phyloP scores from a whole-genome alignment of 2,113 vertebrate species.

The Craseonycteris thonglongyai region DNA sequence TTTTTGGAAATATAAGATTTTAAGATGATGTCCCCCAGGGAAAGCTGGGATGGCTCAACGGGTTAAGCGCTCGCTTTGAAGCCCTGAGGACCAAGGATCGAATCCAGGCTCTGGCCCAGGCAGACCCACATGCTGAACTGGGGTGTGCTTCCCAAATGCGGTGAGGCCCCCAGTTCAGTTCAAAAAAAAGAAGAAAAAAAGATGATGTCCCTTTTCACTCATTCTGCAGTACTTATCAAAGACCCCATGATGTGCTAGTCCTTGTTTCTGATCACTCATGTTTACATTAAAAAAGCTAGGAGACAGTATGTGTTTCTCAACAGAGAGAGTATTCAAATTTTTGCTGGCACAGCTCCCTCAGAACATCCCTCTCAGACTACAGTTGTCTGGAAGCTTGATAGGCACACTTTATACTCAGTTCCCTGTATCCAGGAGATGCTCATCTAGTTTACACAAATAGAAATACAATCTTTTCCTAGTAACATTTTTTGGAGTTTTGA shows the following conservation, averaged over 20 bases:
- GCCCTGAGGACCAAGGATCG: too few relatives aligned
- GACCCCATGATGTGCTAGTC: background rate
- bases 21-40: background rate
- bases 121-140: too few relatives aligned
- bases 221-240: background rate
- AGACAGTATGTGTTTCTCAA: background rate
- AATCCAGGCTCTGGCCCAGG: too few relatives aligned
- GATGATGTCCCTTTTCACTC: background rate
- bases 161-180: too few relatives aligned
- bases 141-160: too few relatives aligned
- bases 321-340: background rate
- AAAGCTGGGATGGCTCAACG: too few relatives aligned
- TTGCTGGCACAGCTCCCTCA: background rate
- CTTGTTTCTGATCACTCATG: background rate
- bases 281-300: background rate
- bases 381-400: background rate
- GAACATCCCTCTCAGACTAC: background rate
- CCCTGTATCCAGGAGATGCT: background rate
- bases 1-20: background rate
- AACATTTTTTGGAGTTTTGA: background rate
- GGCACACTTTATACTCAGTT: background rate
- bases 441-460: background rate
- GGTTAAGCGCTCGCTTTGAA: too few relatives aligned
- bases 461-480: background rate
- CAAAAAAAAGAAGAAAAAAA: too few relatives aligned